Base-by-base conservation (phyloP, 1,140 invertebrate genomes). In the Theocolax elegans region DNA sequence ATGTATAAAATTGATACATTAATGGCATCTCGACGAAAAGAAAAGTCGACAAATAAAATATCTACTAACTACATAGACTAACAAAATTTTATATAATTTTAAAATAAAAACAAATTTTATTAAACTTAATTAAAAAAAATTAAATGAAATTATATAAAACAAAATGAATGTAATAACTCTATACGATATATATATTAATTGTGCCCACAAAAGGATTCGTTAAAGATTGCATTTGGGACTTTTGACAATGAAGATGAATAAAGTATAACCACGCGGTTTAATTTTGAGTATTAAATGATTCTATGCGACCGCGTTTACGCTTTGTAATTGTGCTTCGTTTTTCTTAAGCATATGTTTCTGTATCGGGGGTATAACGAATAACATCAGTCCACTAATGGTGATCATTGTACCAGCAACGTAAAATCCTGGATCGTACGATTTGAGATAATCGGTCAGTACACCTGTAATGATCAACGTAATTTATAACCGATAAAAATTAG, bases 341-440 rank as follows among this genome's bases (percentile, higher is more conserved):
- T 56, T 64, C n/a, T 38, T 59, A 17, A 38, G 27, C 17, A 74
- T 13, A 3, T 85, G 81, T 67, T 87, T 87, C 82, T 94, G 91
- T 29, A 97, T 77, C n/a, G 89, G 85, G 1, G 96, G 96, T 77
- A 98, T 93, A 49, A 90, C 80, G 82, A 95, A 98, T 44, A 98
- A 87, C 85, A 98, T 95, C 7, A 95, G 21, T 10, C 97, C 97
- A 83, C 95, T 96, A 21, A 95, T 58, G 1, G 92, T 90, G 48
- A 98, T 95, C 81, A 93, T 92, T 1, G 88, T 80, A 2, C 96
- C 96, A 9, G 94, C 91, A 42, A 95, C 86, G 65, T 91, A 90
- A 82, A 97, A 98, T 3, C 92, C 94, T 15, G 92, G 91, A 78
- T 94, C 86, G 82, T 97, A 97, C 1, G 56, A 64, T 1, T 70